Evolutionary conservation across 2,797 vertebrate genomes (phyloP).

Genomic region (Tragelaphus eurycerus): DNA sequence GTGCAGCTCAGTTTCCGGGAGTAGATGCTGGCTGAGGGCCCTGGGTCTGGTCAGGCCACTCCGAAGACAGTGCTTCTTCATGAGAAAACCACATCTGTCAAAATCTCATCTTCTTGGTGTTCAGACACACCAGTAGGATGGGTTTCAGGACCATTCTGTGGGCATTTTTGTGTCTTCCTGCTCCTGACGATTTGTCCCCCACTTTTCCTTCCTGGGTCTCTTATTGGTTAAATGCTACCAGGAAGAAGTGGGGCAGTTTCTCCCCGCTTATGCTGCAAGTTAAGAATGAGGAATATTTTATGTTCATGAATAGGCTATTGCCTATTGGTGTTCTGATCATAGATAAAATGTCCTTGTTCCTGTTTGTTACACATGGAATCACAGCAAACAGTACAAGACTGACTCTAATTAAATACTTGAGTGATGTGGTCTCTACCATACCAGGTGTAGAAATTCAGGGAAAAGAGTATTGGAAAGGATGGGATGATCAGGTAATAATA

Average conservation of each 20-base stretch:
- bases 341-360: neutral
- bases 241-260: neutral
- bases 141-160: neutral
- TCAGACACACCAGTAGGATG: neutral
- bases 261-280: neutral
- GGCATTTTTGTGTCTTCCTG: neutral
- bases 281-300: neutral
- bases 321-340: neutral
- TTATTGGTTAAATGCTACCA: neutral
- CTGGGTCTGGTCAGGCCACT: neutral
- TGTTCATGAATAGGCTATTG: neutral
- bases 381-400: neutral
- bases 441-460: neutral
- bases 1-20: neutral
- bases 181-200: neutral
- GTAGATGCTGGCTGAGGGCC: neutral
- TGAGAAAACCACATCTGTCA: neutral
- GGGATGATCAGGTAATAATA: neutral
- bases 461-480: neutral
- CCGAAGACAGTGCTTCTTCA: neutral
- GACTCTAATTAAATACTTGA: neutral
- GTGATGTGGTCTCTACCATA: neutral
- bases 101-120: neutral
- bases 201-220: neutral
- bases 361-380: neutral